Conservation (phyloP, 2,113 vertebrate genomes). For the Mungos mungo region DNA sequence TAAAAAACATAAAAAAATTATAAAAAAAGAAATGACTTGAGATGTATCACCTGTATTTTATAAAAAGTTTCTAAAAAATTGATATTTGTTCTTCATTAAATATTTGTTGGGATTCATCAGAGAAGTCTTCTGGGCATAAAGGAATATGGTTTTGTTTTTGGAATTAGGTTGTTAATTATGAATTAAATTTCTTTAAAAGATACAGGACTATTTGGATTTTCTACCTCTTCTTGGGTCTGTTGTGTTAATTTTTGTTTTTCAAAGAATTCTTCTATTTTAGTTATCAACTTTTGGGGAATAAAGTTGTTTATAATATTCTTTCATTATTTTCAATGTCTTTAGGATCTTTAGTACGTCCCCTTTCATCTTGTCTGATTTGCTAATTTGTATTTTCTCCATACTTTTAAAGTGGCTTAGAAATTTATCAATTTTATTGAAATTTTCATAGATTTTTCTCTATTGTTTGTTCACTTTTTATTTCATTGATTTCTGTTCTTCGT, state of each 20-base stretch:
- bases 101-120: constrained; percentile 8
- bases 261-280: neutral
- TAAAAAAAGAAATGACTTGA: neutral
- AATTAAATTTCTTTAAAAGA: constrained; percentile 31
- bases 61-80: neutral
- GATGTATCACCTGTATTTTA: neutral
- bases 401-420: neutral
- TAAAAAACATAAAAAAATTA: too few species aligned
- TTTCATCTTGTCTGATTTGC: neutral
- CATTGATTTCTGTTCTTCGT: constrained; percentile 1
- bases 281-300: neutral
- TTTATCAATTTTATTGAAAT: neutral
- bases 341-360: neutral
- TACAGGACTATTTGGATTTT: neutral
- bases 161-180: neutral
- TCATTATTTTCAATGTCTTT: neutral
- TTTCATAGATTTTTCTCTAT: neutral
- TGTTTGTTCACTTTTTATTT: neutral
- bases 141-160: neutral
- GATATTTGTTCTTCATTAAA: neutral
- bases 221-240: neutral
- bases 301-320: neutral
- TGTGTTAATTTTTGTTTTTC: neutral
- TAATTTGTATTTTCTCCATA: neutral
- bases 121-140: neutral